Evolutionary conservation across 92 coral and sea anemone species (phyloP).

Genomic region (Micromussa lordhowensis): DNA sequence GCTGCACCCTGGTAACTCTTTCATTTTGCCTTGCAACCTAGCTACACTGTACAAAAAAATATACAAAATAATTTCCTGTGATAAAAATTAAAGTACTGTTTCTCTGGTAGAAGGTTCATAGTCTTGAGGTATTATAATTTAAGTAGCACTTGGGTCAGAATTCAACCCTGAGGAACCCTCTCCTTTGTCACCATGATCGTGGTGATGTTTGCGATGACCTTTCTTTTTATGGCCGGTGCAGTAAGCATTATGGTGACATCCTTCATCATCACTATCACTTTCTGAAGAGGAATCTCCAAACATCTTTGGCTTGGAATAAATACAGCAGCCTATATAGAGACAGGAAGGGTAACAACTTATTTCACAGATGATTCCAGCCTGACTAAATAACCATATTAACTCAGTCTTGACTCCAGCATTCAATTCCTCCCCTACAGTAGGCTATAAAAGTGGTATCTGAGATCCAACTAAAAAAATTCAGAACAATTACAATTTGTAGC

Average conservation of each 20-base stretch:
- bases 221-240: slow-evolving; percentile 95
- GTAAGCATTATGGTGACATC: slow-evolving; percentile 87
- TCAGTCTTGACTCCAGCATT: no score
- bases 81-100: background rate
- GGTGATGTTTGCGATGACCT: slow-evolving; percentile 59
- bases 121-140: background rate
- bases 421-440: no score
- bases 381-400: no score
- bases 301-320: slow-evolving; percentile 89
- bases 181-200: slow-evolving; percentile 36
- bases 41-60: background rate
- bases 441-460: no score
- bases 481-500: no score
- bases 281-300: slow-evolving; percentile 99
- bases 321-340: slow-evolving; percentile 84
- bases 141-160: slow-evolving; percentile 18
- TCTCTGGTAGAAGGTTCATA: background rate
- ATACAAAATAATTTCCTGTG: background rate
- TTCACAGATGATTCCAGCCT: background rate
- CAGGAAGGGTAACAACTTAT: background rate
- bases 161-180: slow-evolving; percentile 2
- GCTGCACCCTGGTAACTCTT: background rate
- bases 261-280: slow-evolving; percentile 91
- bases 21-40: background rate
- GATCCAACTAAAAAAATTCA: no score